phyloP scores from a whole-genome alignment of 2,113 vertebrate genomes.

The Podarcis raffonei region DNA sequence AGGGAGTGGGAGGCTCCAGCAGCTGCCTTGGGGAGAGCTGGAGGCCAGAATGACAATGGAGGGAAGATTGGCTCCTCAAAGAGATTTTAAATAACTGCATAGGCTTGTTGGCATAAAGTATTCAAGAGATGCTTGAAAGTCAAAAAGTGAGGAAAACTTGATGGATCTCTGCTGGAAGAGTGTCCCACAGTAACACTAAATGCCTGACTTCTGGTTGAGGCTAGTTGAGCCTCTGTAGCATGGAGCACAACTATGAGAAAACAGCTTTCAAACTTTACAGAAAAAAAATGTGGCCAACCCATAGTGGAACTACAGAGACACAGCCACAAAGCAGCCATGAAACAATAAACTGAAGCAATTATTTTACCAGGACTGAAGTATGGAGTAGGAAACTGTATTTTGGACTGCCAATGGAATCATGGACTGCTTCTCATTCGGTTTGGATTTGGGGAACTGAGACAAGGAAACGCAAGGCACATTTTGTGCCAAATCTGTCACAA shows the following conservation, averaged over 20 bases:
- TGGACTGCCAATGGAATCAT: slow-evolving; percentile 53
- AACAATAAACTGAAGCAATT: slow-evolving; percentile 19
- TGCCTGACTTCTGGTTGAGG: too few relatives aligned
- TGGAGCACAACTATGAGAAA: neutral
- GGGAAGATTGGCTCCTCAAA: too few relatives aligned
- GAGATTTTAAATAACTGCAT: too few relatives aligned
- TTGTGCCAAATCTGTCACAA: slow-evolving; percentile 41
- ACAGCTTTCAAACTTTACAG: neutral
- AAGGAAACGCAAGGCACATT: slow-evolving; percentile 55
- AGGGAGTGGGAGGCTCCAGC: too few relatives aligned
- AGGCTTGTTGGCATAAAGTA: too few relatives aligned
- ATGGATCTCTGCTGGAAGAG: too few relatives aligned
- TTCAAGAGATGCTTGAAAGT: too few relatives aligned
- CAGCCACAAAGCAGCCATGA: neutral
- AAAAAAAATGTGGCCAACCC: neutral
- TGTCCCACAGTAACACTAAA: too few relatives aligned
- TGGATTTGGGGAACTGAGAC: slow-evolving; percentile 52
- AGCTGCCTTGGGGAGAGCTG: too few relatives aligned
- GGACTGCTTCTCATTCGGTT: slow-evolving; percentile 43
- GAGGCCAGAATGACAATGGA: too few relatives aligned
- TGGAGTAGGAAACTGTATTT: slow-evolving; percentile 44
- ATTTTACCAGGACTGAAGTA: slow-evolving; percentile 28
- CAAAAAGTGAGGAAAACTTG: too few relatives aligned
- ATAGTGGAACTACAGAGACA: neutral
- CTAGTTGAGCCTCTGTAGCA: too few relatives aligned